Evolutionary conservation across 2,797 vertebrate genomes (phyloP), one percentile per base, ranked within the genome.

Genomic region (Pyrrhura leucotis): DNA sequence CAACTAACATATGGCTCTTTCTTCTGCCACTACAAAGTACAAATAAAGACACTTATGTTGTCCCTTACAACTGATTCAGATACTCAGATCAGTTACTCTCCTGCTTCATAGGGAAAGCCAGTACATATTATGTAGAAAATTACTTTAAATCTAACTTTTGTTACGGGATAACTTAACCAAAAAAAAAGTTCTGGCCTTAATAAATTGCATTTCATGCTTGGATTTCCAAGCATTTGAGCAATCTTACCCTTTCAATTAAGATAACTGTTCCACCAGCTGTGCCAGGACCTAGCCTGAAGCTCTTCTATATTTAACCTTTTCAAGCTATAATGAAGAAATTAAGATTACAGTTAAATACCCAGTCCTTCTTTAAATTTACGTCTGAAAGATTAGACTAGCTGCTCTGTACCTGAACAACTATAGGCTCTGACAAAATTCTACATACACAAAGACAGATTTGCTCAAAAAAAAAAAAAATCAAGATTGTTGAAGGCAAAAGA

Each of bases 131-230:
- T 45, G 65, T 4, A 69, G 23, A 47, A 5, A 22, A 48, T 14
- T 76, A 47, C 35, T 90, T 90, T 81, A 78, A 84, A 90, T 53
- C 72, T 88, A 53, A 28, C 23, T 25, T 74, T 74, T 53, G 9
- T 37, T 81, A 39, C 47, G n/a, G 65, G 62, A 82, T 88, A 92
- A 67, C 56, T 90, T 95, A 66, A 71, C 69, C 87, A 33, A 92
- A 92, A 87, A 91, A 90, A 74, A 39, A 72, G 50, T 75, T 89
- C 79, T 92, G 73, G 31, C 62, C 87, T 78, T 92, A 91, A 85
- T 89, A 94, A 96, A 91, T 48, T 83, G 73, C 62, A 91, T 93
- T 96, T 97, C 89, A 95, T 93, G 93, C 45, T 73, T 86, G 79
- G 75, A 89, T 94, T 96, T 96, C 84, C 76, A 95, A 95, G 65